These are phyloP conservation scores for Jaculus jaculus DNA, from an alignment of 2,113 vertebrate species.

Conservation along the genomic window DNA sequence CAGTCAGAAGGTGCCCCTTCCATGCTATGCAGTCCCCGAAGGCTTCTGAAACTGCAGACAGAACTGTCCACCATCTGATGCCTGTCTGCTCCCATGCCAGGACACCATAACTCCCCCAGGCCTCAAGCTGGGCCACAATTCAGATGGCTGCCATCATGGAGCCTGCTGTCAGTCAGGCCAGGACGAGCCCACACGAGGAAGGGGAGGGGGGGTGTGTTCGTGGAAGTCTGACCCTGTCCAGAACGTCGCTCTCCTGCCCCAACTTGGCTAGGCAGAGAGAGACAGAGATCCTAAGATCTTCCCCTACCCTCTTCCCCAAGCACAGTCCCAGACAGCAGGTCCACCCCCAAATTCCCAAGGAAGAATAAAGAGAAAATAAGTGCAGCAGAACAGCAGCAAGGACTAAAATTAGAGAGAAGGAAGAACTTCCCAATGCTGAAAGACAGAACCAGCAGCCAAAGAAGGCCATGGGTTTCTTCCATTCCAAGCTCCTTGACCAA, in stretches of 20 bases:
- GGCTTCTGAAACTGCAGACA: neutral
- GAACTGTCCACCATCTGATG: neutral
- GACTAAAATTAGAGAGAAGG: conserved; percentile 46
- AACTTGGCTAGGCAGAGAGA: neutral
- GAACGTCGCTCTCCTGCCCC: neutral
- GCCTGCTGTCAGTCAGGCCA: neutral
- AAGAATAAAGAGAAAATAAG: conserved; percentile 21
- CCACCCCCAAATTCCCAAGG: conserved; percentile 30
- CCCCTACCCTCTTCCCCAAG: neutral
- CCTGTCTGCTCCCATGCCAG: neutral
- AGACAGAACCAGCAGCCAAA: conserved; percentile 45
- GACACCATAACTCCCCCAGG: neutral
- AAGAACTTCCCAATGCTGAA: conserved; percentile 1
- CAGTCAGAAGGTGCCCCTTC: neutral
- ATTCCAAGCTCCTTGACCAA: neutral
- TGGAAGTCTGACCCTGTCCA: rapidly evolving
- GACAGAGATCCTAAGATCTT: neutral
- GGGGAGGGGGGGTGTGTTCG: neutral
- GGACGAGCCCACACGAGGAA: neutral
- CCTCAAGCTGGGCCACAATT: neutral
- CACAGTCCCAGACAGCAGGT: neutral
- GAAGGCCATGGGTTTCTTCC: neutral
- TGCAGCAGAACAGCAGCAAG: conserved; percentile 55
- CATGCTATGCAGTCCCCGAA: neutral
- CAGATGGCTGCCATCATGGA: neutral